These are phyloP conservation scores for Arvicanthis niloticus DNA, from an alignment of 2,113 vertebrate genomes.

Conservation along the genomic window DNA sequence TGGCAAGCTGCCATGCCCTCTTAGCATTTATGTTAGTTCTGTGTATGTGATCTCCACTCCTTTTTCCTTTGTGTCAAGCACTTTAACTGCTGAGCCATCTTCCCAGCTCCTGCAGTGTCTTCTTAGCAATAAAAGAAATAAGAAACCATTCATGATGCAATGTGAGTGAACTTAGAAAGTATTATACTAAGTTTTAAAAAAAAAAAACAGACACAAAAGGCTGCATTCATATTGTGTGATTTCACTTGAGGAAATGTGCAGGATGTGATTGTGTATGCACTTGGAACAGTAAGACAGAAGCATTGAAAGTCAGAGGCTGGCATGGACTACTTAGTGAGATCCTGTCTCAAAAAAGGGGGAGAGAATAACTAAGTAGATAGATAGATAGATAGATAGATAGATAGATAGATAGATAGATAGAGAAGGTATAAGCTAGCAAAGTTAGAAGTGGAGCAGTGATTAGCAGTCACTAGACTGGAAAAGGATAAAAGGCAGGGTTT, in stretches of 20 bases:
- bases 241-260: background rate
- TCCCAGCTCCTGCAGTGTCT: background rate
- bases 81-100: background rate
- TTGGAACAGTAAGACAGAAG: background rate
- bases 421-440: background rate
- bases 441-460: background rate
- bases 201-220: background rate
- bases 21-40: background rate
- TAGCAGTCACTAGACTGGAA: background rate
- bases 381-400: background rate
- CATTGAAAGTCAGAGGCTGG: background rate
- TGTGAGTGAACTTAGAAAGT: slow-evolving; percentile 29
- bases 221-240: background rate
- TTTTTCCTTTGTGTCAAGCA: background rate
- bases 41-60: background rate
- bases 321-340: background rate
- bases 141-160: background rate
- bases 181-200: background rate
- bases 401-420: background rate
- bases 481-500: background rate
- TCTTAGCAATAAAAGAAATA: background rate
- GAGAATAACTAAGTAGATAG: background rate
- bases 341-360: background rate
- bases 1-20: background rate
- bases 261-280: background rate